phyloP scores from a whole-genome alignment of 2,797 vertebrate species.

The Sylvilagus floridanus region DNA sequence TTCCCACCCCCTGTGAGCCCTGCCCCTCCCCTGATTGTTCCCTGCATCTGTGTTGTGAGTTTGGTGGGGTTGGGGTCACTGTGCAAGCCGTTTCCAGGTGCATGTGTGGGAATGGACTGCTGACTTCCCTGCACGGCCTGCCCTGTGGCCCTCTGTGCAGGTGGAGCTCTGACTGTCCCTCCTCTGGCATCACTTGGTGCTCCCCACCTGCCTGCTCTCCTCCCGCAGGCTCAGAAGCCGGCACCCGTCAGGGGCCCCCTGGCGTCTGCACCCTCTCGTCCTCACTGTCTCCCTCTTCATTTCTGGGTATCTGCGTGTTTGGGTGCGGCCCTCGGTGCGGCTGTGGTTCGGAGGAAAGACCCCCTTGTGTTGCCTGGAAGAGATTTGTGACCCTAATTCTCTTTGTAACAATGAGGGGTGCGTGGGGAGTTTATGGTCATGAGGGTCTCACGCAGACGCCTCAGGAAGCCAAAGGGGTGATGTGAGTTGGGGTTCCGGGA shows the following conservation, averaged over 20 bases:
- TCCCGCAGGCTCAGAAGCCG: no score
- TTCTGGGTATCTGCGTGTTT: background rate
- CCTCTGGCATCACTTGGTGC: no score
- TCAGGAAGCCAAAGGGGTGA: conserved; percentile 11
- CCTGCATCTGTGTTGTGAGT: background rate
- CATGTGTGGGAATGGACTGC: background rate
- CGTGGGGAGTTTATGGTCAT: background rate
- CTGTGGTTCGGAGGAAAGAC: background rate
- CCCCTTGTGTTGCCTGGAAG: background rate
- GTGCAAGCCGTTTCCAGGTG: conserved; percentile 5
- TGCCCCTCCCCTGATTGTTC: background rate
- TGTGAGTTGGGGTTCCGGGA: background rate
- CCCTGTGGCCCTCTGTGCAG: background rate
- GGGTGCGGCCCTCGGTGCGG: background rate
- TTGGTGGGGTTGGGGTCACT: background rate
- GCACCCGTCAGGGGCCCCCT: no score
- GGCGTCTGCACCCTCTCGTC: no score
- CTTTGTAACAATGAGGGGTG: background rate
- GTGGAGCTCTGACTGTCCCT: background rate
- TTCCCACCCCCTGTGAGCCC: background rate
- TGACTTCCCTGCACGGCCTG: background rate
- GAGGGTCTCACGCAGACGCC: background rate
- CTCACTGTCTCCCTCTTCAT: background rate
- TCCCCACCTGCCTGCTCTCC: no score
- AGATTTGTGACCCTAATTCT: background rate